A percentile compares a stretch with the other conserved stretches of the same genome.
These are phyloP conservation scores for Cheilinus undulatus DNA, from an alignment of 2,113 vertebrate species.

Conservation along the genomic window DNA sequence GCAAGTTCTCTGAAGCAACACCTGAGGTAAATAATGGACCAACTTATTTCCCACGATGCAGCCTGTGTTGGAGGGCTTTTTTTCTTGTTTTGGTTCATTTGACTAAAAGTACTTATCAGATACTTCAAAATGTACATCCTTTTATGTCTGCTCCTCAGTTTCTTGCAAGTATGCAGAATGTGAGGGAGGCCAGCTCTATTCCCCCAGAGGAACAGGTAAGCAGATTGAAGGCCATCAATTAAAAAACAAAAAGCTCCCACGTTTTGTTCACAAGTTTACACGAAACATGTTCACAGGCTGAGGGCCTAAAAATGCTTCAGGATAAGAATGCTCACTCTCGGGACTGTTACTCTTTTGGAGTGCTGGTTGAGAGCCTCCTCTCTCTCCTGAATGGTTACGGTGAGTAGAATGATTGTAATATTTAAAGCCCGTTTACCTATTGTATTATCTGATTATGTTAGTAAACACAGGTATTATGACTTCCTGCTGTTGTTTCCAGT, in stretches of 20 bases:
- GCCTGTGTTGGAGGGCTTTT: neutral
- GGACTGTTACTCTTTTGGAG: slow-evolving; percentile 92
- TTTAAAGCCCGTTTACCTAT: neutral
- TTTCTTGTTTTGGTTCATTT: neutral
- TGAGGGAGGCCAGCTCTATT: slow-evolving; percentile 86
- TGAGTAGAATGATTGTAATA: slow-evolving; percentile 75
- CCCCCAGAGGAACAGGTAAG: slow-evolving; percentile 93
- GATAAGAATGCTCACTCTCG: slow-evolving; percentile 88
- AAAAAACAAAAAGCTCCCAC: neutral
- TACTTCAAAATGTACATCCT: no score
- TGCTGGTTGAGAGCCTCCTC: slow-evolving; percentile 88
- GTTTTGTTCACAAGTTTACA: slow-evolving; percentile 17
- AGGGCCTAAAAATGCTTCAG: slow-evolving; percentile 88
- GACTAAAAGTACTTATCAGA: neutral
- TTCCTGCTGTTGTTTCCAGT: slow-evolving; percentile 60
- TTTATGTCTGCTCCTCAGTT: slow-evolving; percentile 82
- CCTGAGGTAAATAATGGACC: slow-evolving; percentile 84
- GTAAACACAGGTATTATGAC: neutral
- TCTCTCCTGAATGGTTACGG: slow-evolving; percentile 86
- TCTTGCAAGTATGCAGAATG: slow-evolving; percentile 85
- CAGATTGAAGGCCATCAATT: neutral
- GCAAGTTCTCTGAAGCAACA: slow-evolving; percentile 91
- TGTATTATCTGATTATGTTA: neutral
- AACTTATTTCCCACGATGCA: neutral
- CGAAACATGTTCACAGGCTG: slow-evolving; percentile 79